Conservation (phyloP, 1,140 invertebrate species). For the Penaeus japonicus region DNA sequence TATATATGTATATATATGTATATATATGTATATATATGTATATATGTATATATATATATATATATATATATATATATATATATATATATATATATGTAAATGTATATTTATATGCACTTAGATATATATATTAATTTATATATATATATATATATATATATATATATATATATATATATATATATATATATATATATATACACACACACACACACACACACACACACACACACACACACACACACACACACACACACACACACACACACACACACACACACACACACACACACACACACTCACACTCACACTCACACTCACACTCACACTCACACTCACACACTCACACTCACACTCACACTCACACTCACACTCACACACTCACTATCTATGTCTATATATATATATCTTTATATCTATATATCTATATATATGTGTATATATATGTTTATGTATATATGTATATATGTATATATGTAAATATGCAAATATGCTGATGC, state of each 20-base stretch:
- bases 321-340: conserved; percentile 14
- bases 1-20: background rate
- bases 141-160: background rate
- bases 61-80: background rate
- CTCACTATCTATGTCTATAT: background rate
- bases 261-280: too few relatives aligned
- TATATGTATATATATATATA: background rate
- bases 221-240: too few relatives aligned
- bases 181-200: background rate
- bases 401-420: too few relatives aligned
- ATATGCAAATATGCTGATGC: too few relatives aligned
- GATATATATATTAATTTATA: too few relatives aligned
- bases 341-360: conserved; percentile 34
- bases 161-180: background rate
- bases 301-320: background rate
- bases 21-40: too few relatives aligned
- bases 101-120: background rate
- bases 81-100: background rate
- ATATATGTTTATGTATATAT: too few relatives aligned
- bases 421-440: too few relatives aligned
- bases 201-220: too few relatives aligned
- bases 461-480: too few relatives aligned
- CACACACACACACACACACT: too few relatives aligned
- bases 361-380: conserved; percentile 63
- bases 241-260: too few relatives aligned